Conservation (phyloP, 2,113 vertebrate species). For the Pollimyrus isidori region DNA sequence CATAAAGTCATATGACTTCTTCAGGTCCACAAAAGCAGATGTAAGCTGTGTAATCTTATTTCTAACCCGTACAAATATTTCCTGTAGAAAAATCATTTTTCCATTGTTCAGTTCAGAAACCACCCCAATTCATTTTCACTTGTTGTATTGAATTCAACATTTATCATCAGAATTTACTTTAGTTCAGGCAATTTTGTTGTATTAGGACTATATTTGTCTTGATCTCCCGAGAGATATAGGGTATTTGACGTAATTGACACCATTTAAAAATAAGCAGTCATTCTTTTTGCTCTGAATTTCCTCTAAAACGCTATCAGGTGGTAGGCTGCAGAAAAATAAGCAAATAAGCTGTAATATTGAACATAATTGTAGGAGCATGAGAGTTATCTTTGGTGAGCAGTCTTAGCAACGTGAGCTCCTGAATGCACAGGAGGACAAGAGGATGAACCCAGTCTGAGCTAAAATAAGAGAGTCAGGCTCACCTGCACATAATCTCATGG, state of each 20-base stretch:
- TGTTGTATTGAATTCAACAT: neutral
- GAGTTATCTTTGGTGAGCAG: neutral
- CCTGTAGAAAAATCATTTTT: neutral
- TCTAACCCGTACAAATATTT: neutral
- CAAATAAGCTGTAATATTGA: neutral
- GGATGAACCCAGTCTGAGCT: neutral
- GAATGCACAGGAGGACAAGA: neutral
- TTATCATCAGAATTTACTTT: neutral
- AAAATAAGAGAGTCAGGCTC: constrained; percentile 27
- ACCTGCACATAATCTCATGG: constrained; percentile 94
- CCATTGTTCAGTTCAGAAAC: neutral
- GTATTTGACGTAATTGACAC: neutral
- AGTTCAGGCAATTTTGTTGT: neutral
- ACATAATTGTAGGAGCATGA: neutral
- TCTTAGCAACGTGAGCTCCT: neutral
- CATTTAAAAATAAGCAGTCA: neutral
- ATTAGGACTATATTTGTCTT: neutral
- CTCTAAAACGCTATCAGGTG: neutral
- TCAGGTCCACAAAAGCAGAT: neutral
- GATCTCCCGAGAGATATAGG: neutral
- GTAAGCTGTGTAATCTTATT: neutral
- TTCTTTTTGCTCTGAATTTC: neutral
- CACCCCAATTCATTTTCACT: neutral
- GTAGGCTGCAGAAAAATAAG: neutral
- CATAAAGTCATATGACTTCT: neutral